Percentiles rank a stretch among this genome's conserved stretches.
These are phyloP conservation scores for Forpus xanthops DNA, from an alignment of 2,797 vertebrate species.

Conservation along the genomic window DNA sequence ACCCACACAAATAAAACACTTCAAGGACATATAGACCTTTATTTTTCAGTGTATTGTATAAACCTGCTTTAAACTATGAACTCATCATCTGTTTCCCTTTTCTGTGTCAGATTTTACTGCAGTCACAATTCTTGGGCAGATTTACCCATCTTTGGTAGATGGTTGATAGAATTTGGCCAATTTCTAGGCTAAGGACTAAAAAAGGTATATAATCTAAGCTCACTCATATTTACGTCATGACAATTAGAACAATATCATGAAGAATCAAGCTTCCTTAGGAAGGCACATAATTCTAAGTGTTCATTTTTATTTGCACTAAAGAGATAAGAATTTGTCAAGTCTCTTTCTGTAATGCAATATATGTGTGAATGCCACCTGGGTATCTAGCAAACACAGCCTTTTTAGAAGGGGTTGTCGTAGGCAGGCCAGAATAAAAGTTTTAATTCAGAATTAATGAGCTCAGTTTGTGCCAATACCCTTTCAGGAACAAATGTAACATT, in stretches of 20 bases:
- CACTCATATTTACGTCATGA: not conserved
- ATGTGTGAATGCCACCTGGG: not conserved
- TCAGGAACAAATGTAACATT: not conserved
- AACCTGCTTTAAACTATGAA: not conserved
- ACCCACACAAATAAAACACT: not conserved
- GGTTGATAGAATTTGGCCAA: not conserved
- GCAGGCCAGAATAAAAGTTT: conserved; percentile 4
- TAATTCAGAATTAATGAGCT: conserved; percentile 23
- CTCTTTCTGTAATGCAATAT: not conserved
- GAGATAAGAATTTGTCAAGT: conserved; percentile 3
- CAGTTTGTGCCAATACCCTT: not conserved
- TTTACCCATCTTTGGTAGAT: not conserved
- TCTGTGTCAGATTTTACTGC: not conserved
- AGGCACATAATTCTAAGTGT: not conserved
- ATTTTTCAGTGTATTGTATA: not conserved
- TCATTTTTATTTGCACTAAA: conserved; percentile 18
- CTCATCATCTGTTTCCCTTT: not conserved
- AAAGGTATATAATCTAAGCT: not conserved
- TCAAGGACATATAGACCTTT: not conserved
- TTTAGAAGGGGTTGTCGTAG: not conserved
- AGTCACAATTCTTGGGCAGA: not conserved
- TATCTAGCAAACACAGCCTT: not conserved
- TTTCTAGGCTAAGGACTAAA: not conserved
- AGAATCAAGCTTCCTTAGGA: not conserved
- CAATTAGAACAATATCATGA: not conserved